Evolutionary conservation across 1,140 invertebrate species (phyloP).

Genomic region (Oedothorax gibbosus): DNA sequence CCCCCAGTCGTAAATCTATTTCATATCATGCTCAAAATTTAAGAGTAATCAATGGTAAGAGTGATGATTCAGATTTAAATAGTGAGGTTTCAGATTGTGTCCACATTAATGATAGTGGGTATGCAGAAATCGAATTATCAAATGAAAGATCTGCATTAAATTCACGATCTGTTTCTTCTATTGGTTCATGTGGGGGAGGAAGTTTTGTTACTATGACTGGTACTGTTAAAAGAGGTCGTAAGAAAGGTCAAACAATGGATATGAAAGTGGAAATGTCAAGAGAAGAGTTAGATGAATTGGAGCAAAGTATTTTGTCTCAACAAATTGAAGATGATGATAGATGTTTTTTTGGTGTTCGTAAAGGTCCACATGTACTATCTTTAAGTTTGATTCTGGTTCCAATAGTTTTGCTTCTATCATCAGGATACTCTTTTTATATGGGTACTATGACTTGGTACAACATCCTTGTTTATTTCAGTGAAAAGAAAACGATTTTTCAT

Average conservation of each 20-base stretch:
- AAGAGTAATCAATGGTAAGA: conserved; percentile 39
- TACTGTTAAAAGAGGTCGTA: conserved; percentile 79
- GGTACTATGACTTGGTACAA: conserved; percentile 84
- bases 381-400: conserved; percentile 77
- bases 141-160: conserved; percentile 55
- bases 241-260: conserved; percentile 79
- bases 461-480: conserved; percentile 78
- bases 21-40: conserved; percentile 51
- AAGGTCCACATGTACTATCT: conserved; percentile 77
- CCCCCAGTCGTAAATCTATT: conserved; percentile 26
- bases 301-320: conserved; percentile 76
- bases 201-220: conserved; percentile 72
- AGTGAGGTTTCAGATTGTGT: conserved; percentile 56
- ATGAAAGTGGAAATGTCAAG: conserved; percentile 75
- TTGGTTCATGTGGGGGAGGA: conserved; percentile 45
- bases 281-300: conserved; percentile 76
- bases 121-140: conserved; percentile 46
- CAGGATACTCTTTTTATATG: conserved; percentile 79
- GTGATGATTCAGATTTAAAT: conserved; percentile 58
- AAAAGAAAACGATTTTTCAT: conserved; percentile 74
- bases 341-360: conserved; percentile 73
- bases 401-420: conserved; percentile 75
- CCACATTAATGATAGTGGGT: conserved; percentile 56
- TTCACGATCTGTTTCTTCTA: conserved; percentile 57
- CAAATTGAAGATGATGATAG: conserved; percentile 71